These are phyloP conservation scores for Lordiphosa collinella DNA, from an alignment of 1,140 invertebrate species.

Conservation along the genomic window DNA sequence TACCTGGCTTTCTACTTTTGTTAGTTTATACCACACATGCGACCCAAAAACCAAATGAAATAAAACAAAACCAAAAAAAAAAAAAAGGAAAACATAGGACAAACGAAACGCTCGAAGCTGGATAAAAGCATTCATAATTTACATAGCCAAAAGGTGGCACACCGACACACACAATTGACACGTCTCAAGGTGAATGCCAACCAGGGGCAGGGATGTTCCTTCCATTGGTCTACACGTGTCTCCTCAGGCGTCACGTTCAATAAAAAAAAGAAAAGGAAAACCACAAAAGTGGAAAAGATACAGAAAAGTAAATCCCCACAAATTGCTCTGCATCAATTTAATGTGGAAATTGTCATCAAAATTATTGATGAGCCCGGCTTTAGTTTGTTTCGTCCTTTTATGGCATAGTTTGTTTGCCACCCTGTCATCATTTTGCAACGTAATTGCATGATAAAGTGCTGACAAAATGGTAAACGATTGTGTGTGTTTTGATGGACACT, in stretches of 20 bases:
- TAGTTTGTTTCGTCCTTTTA: constrained; percentile 1
- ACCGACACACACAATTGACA: constrained; percentile 5
- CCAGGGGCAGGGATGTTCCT: background rate
- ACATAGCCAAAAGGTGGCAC: constrained; percentile 3
- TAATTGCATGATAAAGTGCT: constrained; percentile 70
- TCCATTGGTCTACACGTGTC: background rate
- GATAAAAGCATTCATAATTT: constrained; percentile 2
- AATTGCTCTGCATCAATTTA: constrained; percentile 63
- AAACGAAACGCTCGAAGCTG: no score
- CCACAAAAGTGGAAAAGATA: background rate
- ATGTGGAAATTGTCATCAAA: constrained; percentile 39
- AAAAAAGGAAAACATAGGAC: no score
- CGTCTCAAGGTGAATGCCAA: background rate
- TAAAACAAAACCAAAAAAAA: no score
- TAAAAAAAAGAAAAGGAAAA: constrained; percentile 6
- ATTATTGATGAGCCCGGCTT: constrained; percentile 59
- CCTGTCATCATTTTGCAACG: constrained; percentile 42
- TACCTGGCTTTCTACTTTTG: no score
- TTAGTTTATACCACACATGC: no score
- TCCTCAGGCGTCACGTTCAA: constrained; percentile 13
- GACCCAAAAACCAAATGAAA: no score
- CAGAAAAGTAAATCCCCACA: constrained; percentile 45
- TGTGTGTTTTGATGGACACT: constrained; percentile 57
- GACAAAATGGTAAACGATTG: constrained; percentile 33
- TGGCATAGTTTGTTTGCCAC: constrained; percentile 22